A percentile compares a stretch with the other conserved stretches of the same genome.
Conservation (phyloP, 2,888 invertebrate genomes). For the Lasioglossum lativentre region DNA sequence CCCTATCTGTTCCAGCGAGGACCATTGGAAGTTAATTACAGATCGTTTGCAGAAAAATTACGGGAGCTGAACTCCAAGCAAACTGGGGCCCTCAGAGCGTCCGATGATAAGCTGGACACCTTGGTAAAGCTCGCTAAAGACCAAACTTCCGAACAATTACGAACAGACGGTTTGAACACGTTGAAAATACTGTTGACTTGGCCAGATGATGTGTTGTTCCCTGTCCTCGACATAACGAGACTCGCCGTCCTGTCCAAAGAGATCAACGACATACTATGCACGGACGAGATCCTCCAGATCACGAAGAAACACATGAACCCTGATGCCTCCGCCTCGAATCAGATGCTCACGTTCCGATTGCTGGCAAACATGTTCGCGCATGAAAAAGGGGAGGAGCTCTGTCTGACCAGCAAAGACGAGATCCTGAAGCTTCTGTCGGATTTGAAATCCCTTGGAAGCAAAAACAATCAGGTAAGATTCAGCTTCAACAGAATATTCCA, state of each 20-base stretch:
- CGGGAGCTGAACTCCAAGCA: slow-evolving; percentile 90
- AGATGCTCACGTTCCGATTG: slow-evolving; percentile 91
- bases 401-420: slow-evolving; percentile 86
- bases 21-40: slow-evolving; percentile 33
- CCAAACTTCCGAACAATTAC: slow-evolving; percentile 61
- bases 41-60: slow-evolving; percentile 78
- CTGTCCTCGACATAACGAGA: slow-evolving; percentile 94
- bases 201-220: slow-evolving; percentile 91
- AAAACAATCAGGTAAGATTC: slow-evolving; percentile 87
- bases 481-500: neutral
- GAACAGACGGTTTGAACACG: slow-evolving; percentile 64
- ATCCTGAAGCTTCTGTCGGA: slow-evolving; percentile 86
- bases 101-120: slow-evolving; percentile 87
- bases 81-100: slow-evolving; percentile 85
- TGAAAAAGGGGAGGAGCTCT: slow-evolving; percentile 88
- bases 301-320: slow-evolving; percentile 84
- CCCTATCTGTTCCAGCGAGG: neutral
- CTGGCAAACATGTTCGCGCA: slow-evolving; percentile 93
- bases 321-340: slow-evolving; percentile 88
- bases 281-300: slow-evolving; percentile 82
- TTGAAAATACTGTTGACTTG: slow-evolving; percentile 77
- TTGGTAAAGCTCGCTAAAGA: slow-evolving; percentile 87
- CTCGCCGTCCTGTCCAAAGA: slow-evolving; percentile 91
- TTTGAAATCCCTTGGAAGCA: slow-evolving; percentile 86
- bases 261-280: slow-evolving; percentile 86